A percentile compares a stretch with the other conserved stretches of the same genome.
Evolutionary conservation across 2,797 vertebrate genomes (phyloP).

Genomic region (Hirundo rustica): DNA sequence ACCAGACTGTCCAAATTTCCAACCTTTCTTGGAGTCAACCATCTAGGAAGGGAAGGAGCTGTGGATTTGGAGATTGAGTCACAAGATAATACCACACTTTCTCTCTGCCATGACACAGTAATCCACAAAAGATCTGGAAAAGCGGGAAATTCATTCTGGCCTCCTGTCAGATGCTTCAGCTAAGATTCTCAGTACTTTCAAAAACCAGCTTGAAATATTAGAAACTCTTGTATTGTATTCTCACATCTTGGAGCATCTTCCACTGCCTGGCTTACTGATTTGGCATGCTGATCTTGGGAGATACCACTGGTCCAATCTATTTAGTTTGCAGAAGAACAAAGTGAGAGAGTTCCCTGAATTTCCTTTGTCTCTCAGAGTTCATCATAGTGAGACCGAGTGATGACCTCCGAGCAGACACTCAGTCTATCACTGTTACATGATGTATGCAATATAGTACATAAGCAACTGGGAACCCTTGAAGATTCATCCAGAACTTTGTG

Average conservation of each 20-base stretch:
- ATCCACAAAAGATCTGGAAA: neutral
- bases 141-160: neutral
- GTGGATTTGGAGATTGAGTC: neutral
- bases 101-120: neutral
- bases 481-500: neutral
- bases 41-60: neutral
- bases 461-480: neutral
- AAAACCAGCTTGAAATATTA: neutral
- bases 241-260: neutral
- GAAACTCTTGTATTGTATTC: neutral
- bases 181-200: neutral
- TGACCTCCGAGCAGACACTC: neutral
- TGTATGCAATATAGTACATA: neutral
- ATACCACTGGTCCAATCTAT: neutral
- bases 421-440: fast-evolving
- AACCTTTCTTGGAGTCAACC: neutral
- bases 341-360: neutral
- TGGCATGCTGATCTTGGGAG: neutral
- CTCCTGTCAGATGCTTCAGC: neutral
- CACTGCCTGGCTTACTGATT: neutral
- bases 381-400: neutral
- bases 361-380: neutral
- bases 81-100: neutral
- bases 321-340: neutral
- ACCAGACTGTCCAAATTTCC: neutral